Base-by-base conservation (phyloP, 2,797 vertebrate species). In the Jordanella pulchra region DNA sequence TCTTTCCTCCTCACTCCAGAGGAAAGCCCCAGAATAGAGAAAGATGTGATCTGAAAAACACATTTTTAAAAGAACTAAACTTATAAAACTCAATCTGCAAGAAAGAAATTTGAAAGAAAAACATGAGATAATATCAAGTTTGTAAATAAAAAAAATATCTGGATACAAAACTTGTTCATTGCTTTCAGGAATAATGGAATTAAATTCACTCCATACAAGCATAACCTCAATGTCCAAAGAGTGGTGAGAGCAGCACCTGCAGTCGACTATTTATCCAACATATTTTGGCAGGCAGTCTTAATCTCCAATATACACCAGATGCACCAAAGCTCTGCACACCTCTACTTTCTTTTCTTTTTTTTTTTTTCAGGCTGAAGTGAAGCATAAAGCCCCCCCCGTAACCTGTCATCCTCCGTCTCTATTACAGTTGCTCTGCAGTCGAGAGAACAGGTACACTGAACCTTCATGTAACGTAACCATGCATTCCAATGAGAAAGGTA, bases 401-500 rank as follows among this genome's bases (percentile, higher is more conserved):
- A 25, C 23, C 39, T 9, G 42, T 44, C 13, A 44, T 44, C 12
- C 30, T 58, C 7, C 13, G 12, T 9, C 60, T 25, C 60, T 25
- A 63, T 63, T 39, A 63, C 23, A 25, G 60, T n/a, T n/a, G n/a
- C n/a, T n/a, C n/a, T n/a, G n/a, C n/a, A 44, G 60, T 25, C 1
- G 14, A 42, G 60, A 61, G 32, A 10, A 35, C 11, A 11, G 39
- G n/a, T 44, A 15, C 35, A 13, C 13, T 25, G 23, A 63, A n/a
- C 23, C 23, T 63, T 42, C 25, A 25, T 42, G 35, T 21, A 54
- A 54, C 11, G n/a, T 3, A 42, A 77, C 80, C 6, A 53, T 12
- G 68, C 78, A 89, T 91, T 93, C 87, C 88, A 76, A 32, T 18
- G 12, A 67, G 87, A 74, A 87, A 87, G 84, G 87, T 91, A 73